Percentiles rank a stretch among this genome's conserved stretches.
Evolutionary conservation across 2,888 invertebrate genomes (phyloP).

Genomic region (Ischnura elegans): DNA sequence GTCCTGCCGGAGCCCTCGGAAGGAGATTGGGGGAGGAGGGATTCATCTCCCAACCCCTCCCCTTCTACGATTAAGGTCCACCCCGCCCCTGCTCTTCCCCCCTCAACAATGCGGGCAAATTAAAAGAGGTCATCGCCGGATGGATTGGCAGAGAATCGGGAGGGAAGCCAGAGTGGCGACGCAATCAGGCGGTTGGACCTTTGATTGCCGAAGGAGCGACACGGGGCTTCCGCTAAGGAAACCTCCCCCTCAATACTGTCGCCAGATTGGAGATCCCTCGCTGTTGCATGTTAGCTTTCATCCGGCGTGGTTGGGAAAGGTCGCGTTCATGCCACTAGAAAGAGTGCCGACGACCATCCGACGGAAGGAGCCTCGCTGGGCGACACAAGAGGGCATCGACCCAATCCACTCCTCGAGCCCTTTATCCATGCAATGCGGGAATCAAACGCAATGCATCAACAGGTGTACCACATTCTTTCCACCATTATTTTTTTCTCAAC

Average conservation of each 20-base stretch:
- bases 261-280: background rate
- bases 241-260: background rate
- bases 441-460: no score
- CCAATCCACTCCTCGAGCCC: background rate
- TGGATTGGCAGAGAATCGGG: background rate
- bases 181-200: background rate
- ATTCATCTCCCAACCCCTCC: background rate
- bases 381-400: background rate
- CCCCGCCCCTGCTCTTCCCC: background rate
- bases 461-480: no score
- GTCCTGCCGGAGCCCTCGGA: background rate
- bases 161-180: background rate
- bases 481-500: no score
- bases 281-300: background rate
- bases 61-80: background rate
- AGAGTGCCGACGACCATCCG: background rate
- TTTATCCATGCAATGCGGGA: no score
- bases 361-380: background rate
- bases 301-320: background rate
- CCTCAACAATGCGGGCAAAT: background rate
- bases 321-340: background rate
- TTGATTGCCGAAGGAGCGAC: constrained; percentile 1
- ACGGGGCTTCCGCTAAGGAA: background rate
- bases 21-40: background rate
- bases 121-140: background rate